Base-by-base conservation (phyloP, 2,888 invertebrate species). In the Ectemnius cavifrons region DNA sequence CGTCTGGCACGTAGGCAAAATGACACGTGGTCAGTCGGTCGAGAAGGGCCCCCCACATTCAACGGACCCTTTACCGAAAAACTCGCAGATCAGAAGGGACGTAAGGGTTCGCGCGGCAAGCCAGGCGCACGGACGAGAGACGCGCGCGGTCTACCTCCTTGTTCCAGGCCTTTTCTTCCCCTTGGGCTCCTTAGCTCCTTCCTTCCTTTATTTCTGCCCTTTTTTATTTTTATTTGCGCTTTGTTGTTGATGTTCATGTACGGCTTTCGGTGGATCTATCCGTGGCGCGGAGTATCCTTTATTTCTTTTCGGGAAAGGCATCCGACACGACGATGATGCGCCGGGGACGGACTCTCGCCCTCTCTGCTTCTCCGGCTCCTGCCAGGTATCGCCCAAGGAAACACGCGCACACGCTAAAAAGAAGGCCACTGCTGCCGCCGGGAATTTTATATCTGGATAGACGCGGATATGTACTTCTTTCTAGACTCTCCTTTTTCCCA, bases 231-330 rank as follows among this genome's bases (percentile, higher is more conserved):
- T 80, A 81, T 79, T 80, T 81, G 79, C 68, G 76, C 69, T 71
- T 67, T 68, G 80, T 81, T 81, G 80, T 80, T 79, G 82, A 79
- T 76, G 79, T 76, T 79, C 81, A 71, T 80, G 76, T 79, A 81
- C 23, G 68, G 73, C 65, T 76, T 78, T 69, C 68, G 52, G 64
- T 67, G 69, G 76, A 81, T 76, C 82, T 79, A 80, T 79, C 37
- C 37, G 37, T 37, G 37, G 37, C 81, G 81, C 75, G 64, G 47
- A 28, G 66, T 64, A 66, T 63, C 64, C 56, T 73, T 81, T 69
- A 59, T 76, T 60, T 76, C 71, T 81, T 78, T 79, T 78, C 63
- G 60, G 60, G 57, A 49, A 61, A 56, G 67, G 62, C 68, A 68
- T 64, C 60, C 60, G 63, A 59, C 56, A 57, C 65, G 66, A 70